Base-by-base conservation (phyloP, 2,797 vertebrate species). In the Pangasius macronema region DNA sequence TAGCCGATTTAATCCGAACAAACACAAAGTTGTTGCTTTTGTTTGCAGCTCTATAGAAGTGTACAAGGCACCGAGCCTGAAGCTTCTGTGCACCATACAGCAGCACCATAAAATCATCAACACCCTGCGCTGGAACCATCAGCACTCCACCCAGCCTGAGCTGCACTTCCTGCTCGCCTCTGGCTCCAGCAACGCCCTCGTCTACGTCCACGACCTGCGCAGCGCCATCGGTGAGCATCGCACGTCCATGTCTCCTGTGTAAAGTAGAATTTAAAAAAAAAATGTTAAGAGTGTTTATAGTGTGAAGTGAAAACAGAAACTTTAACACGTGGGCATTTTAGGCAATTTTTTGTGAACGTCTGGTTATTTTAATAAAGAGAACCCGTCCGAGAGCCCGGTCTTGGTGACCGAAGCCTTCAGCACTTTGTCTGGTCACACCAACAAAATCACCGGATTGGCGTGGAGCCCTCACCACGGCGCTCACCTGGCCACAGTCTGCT, bases 101-200 rank as follows among this genome's bases (percentile, higher is more conserved):
- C 98, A 99, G 89, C 98, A 99, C 86, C 98, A 98, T 94, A 99
- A 99, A 92, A 96, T 99, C 90, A 97, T 99, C 90, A 99, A 99
- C 16, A 91, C 95, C 0, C 91, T 99, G 6, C 94, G 96, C 16
- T 99, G 99, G 99, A 97, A 99, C 72, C 98, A 97, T 0, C 94
- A 95, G 36, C 97, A 97, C 6, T 91, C 94, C 84, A 90, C 94
- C 5, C 90, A 95, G 0, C 93, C 96, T 0, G 96, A 97, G 79
- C 94, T 97, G 87, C 95, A 94, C 89, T 94, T 91, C 76, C 93
- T 99, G 1, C 94, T 99, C 86, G 99, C 98, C 3, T 99, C 99
- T 0, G 99, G 97, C 86, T 99, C 99, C 91, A 95, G 97, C 95
- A 99, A 97, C n/a, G 98, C 98, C 36, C 82, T 94, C 39, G 94